Conservation (phyloP, 2,888 invertebrate species). For the Schrankia costaestrigalis region DNA sequence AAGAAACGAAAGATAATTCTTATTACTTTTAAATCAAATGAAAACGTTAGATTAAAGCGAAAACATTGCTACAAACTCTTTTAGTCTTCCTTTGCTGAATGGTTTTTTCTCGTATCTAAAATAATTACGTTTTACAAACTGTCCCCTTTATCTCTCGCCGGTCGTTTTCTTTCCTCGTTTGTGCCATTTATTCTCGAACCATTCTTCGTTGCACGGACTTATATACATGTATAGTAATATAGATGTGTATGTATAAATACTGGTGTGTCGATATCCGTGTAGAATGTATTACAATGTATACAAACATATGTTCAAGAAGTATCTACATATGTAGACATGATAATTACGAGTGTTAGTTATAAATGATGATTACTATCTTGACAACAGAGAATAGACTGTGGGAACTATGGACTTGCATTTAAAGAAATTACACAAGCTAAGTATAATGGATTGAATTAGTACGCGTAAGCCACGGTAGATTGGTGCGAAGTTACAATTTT, state of each 20-base stretch:
- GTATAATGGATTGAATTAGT: too few species aligned
- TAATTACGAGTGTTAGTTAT: slow-evolving; percentile 3
- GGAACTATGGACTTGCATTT: too few species aligned
- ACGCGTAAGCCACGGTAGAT: too few species aligned
- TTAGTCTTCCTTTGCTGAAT: slow-evolving; percentile 23
- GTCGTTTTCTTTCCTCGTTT: slow-evolving; percentile 53
- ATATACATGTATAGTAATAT: slow-evolving; percentile 14
- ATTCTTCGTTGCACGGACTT: slow-evolving; percentile 25
- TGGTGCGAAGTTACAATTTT: too few species aligned
- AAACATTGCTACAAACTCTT: slow-evolving; percentile 18
- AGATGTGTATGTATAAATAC: slow-evolving; percentile 10
- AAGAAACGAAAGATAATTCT: slow-evolving; percentile 16
- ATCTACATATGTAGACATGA: slow-evolving; percentile 2
- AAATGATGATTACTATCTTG: neutral
- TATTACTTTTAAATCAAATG: slow-evolving; percentile 7
- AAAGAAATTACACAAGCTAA: too few species aligned
- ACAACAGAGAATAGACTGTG: slow-evolving; percentile 2
- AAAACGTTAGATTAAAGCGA: slow-evolving; percentile 19
- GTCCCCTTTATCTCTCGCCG: slow-evolving; percentile 54
- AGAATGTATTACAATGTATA: too few species aligned
- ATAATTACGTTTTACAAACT: slow-evolving; percentile 66
- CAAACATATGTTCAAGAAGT: neutral
- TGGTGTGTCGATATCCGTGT: too few species aligned
- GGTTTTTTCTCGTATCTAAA: slow-evolving; percentile 39
- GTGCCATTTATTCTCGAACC: slow-evolving; percentile 50